A percentile compares a stretch with the other conserved stretches of the same genome.
Evolutionary conservation across 2,113 vertebrate species (phyloP).

Genomic region (Amphilophus citrinellus): DNA sequence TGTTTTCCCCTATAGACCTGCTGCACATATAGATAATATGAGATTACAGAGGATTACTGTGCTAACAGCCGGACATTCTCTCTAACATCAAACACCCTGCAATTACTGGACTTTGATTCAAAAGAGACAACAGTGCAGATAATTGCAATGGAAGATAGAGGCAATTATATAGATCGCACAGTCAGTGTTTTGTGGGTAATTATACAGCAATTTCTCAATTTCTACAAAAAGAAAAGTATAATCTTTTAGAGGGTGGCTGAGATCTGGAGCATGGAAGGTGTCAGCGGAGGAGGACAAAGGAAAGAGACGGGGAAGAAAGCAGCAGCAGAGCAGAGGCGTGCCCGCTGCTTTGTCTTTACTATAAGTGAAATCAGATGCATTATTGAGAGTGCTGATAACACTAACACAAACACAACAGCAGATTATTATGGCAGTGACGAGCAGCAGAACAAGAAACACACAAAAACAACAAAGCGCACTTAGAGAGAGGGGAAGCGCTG

Average conservation of each 20-base stretch:
- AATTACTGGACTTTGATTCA: constrained; percentile 34
- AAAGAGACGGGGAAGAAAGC: not conserved
- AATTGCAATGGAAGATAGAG: constrained; percentile 46
- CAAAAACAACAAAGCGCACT: not conserved
- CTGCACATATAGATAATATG: not conserved
- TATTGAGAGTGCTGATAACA: not conserved
- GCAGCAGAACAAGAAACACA: not conserved
- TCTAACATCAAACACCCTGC: not conserved
- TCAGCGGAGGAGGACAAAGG: not conserved
- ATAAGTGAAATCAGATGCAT: not conserved
- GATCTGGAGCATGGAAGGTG: not conserved
- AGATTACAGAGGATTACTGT: constrained; percentile 24
- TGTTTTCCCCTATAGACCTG: not conserved
- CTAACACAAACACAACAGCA: not conserved
- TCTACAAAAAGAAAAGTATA: constrained; percentile 4
- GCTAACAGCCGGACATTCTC: not conserved
- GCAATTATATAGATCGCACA: constrained; percentile 39
- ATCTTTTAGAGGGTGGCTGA: not conserved
- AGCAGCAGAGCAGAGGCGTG: not conserved
- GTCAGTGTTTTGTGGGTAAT: constrained; percentile 51
- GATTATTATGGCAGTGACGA: not conserved
- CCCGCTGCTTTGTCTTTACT: not conserved
- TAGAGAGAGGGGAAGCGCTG: not conserved
- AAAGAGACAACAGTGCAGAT: constrained; percentile 38
- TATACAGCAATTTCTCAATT: constrained; percentile 54